Percentiles rank a stretch among this genome's conserved stretches.
These are phyloP conservation scores for Crossoptilon crossoptilon DNA, from an alignment of 2,797 vertebrate species.

Conservation along the genomic window DNA sequence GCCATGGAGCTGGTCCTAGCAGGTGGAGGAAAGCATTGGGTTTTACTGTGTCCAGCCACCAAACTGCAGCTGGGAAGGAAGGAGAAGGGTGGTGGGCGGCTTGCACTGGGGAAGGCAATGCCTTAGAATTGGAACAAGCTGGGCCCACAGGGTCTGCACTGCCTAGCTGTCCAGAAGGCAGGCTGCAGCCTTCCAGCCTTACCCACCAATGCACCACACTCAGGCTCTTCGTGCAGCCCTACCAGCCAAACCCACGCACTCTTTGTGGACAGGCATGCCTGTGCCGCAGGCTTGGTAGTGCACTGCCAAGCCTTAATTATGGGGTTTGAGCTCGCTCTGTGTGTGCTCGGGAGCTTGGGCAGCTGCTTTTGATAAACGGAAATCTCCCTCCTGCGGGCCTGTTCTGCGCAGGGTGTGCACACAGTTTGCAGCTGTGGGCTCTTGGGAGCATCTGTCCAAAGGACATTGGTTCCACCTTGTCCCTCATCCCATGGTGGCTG, in stretches of 20 bases:
- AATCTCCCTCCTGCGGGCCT: not conserved
- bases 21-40: not conserved
- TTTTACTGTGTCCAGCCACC: not conserved
- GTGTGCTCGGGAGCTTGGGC: not conserved
- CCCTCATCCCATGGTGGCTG: not conserved
- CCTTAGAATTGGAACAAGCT: not conserved
- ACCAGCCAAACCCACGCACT: not conserved
- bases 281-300: not conserved
- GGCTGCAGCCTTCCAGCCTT: not conserved
- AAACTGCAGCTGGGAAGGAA: not conserved
- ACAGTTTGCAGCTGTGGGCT: not conserved
- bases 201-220: not conserved
- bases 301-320: not conserved
- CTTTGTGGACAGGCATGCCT: fast-evolving
- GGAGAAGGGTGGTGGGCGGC: not conserved
- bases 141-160: not conserved
- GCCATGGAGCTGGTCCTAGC: not conserved
- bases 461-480: fast-evolving
- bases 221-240: fast-evolving
- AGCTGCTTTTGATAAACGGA: not conserved
- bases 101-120: not conserved
- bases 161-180: not conserved
- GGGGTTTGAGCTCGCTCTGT: not conserved
- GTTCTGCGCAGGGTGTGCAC: not conserved
- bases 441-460: fast-evolving